A percentile compares a stretch with the other conserved stretches of the same genome.
These are phyloP conservation scores for Harpagoxenus sublaevis DNA, from an alignment of 2,888 invertebrate species.

Conservation along the genomic window DNA sequence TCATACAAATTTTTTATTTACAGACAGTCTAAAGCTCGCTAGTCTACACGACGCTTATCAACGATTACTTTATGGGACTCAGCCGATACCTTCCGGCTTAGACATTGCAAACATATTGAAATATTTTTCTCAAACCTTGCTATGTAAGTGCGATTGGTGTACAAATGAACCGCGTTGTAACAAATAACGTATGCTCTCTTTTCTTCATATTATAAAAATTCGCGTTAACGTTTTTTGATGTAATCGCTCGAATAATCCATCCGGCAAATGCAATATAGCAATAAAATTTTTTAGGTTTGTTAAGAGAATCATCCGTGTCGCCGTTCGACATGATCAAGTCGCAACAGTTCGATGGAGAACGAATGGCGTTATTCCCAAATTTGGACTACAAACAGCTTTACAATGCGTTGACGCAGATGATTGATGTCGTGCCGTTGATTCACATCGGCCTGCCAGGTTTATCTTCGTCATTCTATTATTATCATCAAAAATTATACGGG, in stretches of 20 bases:
- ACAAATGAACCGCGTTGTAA: neutral
- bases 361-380: constrained; percentile 97
- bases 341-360: constrained; percentile 93
- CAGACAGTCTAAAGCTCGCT: constrained; percentile 97
- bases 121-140: constrained; percentile 98
- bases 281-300: constrained; percentile 90
- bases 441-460: constrained; percentile 95
- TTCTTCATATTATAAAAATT: neutral
- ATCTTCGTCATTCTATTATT: neutral
- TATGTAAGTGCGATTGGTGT: constrained; percentile 90
- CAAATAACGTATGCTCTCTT: neutral
- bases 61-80: constrained; percentile 95
- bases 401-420: constrained; percentile 94
- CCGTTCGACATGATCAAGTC: constrained; percentile 96
- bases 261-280: neutral
- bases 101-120: constrained; percentile 99
- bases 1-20: neutral
- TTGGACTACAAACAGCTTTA: constrained; percentile 98
- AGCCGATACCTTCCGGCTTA: constrained; percentile 96
- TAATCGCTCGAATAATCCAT: neutral
- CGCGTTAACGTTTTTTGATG: neutral
- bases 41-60: constrained; percentile 98
- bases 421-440: constrained; percentile 97
- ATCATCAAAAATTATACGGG: neutral
- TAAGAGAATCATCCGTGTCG: constrained; percentile 98